Evolutionary conservation across 92 coral and sea anemone genomes (phyloP).

Genomic region (Actinernus sp.): DNA sequence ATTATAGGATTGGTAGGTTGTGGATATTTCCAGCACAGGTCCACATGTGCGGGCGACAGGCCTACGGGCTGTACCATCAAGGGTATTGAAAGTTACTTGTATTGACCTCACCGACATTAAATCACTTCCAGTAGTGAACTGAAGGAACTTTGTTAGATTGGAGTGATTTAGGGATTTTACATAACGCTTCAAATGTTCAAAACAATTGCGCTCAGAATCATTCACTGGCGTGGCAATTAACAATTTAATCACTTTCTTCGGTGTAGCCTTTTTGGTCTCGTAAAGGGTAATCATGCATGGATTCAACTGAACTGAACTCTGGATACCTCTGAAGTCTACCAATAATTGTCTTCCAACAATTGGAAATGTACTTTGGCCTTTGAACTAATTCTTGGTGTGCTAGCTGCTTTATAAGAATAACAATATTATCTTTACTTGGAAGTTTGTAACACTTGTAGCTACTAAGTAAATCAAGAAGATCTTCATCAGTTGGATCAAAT

Average conservation of each 20-base stretch:
- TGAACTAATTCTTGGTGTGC: slow-evolving; percentile 51
- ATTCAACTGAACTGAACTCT: slow-evolving; percentile 14
- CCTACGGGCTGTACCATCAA: slow-evolving; percentile 37
- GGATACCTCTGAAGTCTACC: slow-evolving; percentile 17
- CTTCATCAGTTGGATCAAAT: slow-evolving; percentile 42
- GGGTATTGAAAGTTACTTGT: slow-evolving; percentile 23
- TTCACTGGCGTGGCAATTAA: not conserved
- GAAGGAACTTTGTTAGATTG: slow-evolving; percentile 32
- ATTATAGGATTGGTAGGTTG: slow-evolving; percentile 49
- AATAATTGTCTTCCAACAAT: slow-evolving; percentile 36
- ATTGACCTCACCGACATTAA: slow-evolving; percentile 33
- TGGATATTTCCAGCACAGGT: slow-evolving; percentile 39
- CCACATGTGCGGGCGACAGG: slow-evolving; percentile 54
- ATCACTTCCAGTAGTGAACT: slow-evolving; percentile 53
- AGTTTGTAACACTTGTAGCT: slow-evolving; percentile 32
- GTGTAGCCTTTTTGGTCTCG: slow-evolving; percentile 17
- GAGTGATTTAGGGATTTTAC: slow-evolving; percentile 24
- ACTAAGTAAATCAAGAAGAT: slow-evolving; percentile 39
- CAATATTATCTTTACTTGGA: slow-evolving; percentile 23
- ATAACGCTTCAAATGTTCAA: slow-evolving; percentile 41
- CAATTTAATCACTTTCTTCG: slow-evolving; percentile 24
- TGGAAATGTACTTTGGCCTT: slow-evolving; percentile 31
- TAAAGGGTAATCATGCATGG: slow-evolving; percentile 18
- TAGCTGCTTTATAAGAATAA: not conserved
- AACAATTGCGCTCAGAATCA: slow-evolving; percentile 42